Evolutionary conservation across 1,140 invertebrate genomes (phyloP), one percentile per base, ranked within the genome.

Genomic region (Ceratina australensis): DNA sequence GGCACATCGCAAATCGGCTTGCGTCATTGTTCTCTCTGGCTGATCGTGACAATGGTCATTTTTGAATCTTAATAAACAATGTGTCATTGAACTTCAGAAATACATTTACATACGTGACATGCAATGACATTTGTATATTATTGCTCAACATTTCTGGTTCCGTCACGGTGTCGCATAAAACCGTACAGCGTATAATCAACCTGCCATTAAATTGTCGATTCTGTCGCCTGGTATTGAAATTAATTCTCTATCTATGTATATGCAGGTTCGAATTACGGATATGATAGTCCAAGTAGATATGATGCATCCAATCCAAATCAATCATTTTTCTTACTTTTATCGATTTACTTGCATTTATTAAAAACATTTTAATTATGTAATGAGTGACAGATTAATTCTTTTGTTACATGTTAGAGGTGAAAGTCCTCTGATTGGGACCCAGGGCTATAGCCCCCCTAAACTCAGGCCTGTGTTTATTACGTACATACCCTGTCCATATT

Each of bases 31-130:
- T 75, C 78, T 57, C 24, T n/a, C 78, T 12, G 4, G 7, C 28
- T 20, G 64, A 63, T 66, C 56, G 49, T 79, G 78, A 75, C 78
- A 79, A 74, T 72, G 49, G 57, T 49, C 78, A 79, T 75, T 79
- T 79, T 79, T 75, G 8, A 61, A 63, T 52, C 63, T 28, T 16
- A 50, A 47, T 67, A 67, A 75, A 75, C 56, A 67, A 59, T 28
- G 22, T 79, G 72, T 63, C 78, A 67, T 79, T 67, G 72, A 74
- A 74, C 72, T 74, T 79, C 13, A 15, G 22, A 15, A 33, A 24
- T 60, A 47, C 10, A 50, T 59, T 50, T 54, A 66, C 61, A 42
- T 54, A 66, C 49, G 22, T 26, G 18, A 65, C 52, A 54, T 18
- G 26, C 20, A 16, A 13, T 0, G 13, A 33, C 16, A 54, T 54